These are phyloP conservation scores for Aptenodytes patagonicus DNA, from an alignment of 2,113 vertebrate species.

Conservation along the genomic window DNA sequence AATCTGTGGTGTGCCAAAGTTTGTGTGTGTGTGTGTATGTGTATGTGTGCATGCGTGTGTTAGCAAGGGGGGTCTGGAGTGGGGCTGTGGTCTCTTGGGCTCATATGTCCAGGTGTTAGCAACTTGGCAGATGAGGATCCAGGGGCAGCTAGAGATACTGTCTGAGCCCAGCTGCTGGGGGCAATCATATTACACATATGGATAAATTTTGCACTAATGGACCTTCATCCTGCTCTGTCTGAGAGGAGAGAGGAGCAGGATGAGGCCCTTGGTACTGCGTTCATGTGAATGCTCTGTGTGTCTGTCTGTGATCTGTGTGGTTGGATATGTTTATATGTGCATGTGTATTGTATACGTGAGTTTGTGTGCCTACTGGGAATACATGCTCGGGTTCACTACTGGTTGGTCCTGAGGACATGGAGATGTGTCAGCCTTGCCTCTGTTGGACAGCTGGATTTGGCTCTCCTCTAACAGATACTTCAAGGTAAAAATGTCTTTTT, in stretches of 20 bases:
- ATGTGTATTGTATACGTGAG: not conserved
- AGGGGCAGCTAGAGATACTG: not conserved
- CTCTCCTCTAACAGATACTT: not conserved
- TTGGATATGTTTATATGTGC: not conserved
- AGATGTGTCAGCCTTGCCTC: not conserved
- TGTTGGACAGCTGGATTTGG: not conserved
- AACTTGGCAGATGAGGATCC: not conserved
- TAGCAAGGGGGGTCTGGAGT: not conserved
- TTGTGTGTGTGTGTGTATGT: not conserved
- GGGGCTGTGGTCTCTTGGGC: not conserved
- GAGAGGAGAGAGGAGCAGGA: not conserved
- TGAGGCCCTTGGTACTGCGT: not conserved
- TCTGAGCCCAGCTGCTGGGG: fast-evolving
- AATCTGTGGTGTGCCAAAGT: not conserved
- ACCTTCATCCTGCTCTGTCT: not conserved
- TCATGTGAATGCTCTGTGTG: not conserved
- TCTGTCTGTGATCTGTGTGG: not conserved
- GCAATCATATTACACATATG: fast-evolving
- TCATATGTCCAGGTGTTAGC: not conserved
- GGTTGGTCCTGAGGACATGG: not conserved
- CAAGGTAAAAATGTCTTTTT: not conserved
- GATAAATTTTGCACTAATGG: not conserved
- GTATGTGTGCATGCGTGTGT: fast-evolving
- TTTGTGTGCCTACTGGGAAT: not conserved
- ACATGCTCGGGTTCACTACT: not conserved